A percentile compares a stretch with the other conserved stretches of the same genome.
These are phyloP conservation scores for Caenorhabditis briggsae DNA, from an alignment of 1,140 invertebrate genomes.

Conservation along the genomic window DNA sequence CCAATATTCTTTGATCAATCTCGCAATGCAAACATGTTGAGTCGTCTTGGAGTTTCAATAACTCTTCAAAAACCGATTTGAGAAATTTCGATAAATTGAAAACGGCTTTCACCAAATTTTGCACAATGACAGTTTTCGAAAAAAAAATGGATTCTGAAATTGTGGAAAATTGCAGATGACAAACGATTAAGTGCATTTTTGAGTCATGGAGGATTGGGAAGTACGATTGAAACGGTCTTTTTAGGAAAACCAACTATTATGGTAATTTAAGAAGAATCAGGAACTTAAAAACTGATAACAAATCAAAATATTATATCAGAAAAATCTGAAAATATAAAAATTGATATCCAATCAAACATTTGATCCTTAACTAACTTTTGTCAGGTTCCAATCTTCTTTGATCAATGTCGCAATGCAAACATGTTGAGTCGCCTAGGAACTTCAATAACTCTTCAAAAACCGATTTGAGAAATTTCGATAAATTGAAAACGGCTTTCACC, in stretches of 20 bases:
- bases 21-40: conserved; percentile 62
- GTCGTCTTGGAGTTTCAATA: conserved; percentile 60
- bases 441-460: conserved; percentile 58
- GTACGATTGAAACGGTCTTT: conserved; percentile 67
- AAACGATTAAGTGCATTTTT: conserved; percentile 66
- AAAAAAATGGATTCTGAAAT: no score
- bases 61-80: conserved; percentile 59
- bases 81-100: neutral
- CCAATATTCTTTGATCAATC: conserved; percentile 71
- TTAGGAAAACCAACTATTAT: conserved; percentile 69
- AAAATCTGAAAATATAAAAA: no score
- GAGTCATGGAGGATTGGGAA: conserved; percentile 70
- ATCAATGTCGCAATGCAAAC: conserved; percentile 66
- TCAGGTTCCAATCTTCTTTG: conserved; percentile 67
- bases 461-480: conserved; percentile 7
- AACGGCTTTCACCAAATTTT: no score
- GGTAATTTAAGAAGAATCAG: neutral
- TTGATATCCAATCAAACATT: no score
- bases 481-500: no score
- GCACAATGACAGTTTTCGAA: no score
- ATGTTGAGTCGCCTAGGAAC: conserved; percentile 62
- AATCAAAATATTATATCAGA: no score
- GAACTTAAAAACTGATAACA: neutral
- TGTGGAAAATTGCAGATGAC: conserved; percentile 54
- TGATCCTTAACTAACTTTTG: no score